Evolutionary conservation across 2,888 invertebrate genomes (phyloP), one percentile per base, ranked within the genome.

Genomic region (Andrena bucephala): DNA sequence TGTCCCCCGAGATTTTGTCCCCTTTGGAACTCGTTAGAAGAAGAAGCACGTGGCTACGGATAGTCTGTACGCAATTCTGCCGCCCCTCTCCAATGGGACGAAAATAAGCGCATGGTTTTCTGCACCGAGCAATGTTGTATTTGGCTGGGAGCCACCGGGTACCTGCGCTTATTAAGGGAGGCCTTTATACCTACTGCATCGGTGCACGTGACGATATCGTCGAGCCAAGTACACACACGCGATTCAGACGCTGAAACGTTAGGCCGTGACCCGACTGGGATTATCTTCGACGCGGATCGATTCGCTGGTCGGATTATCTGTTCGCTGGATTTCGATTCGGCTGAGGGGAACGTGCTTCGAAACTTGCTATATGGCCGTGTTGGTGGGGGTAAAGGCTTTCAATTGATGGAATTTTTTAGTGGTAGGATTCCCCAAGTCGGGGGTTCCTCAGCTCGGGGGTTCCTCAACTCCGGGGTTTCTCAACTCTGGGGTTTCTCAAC

Each of bases 141-240:
- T 84, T 91, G 91, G 91, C 91, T 27, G 33, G 52, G 68, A 77
- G 90, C 90, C 91, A 87, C 73, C 36, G 31, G 83, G 68, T 85
- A 89, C 87, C 88, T 79, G 85, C 82, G 85, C 88, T 90, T 89
- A 90, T 90, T 87, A 88, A 81, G 77, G 78, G 81, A 79, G 79
- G 73, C 72, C 77, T 85, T 81, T 87, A 82, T 85, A 84, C 68
- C 82, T 33, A 59, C 50, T 60, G 66, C 67, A 73, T 60, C 77
- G 70, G 76, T 73, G 83, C 83, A 81, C 83, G 81, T 84, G 85
- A 81, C 85, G 83, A 85, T 71, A 75, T 75, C 71, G 29, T 81
- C 77, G 85, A 79, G 83, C 84, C 86, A 76, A 86, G 71, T 72
- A 59, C 78, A 77, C 74, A 75, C 83, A 77, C 80, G 83, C 77